Evolutionary conservation across 2,888 invertebrate genomes (phyloP).

Genomic region (Stenurella melanura): DNA sequence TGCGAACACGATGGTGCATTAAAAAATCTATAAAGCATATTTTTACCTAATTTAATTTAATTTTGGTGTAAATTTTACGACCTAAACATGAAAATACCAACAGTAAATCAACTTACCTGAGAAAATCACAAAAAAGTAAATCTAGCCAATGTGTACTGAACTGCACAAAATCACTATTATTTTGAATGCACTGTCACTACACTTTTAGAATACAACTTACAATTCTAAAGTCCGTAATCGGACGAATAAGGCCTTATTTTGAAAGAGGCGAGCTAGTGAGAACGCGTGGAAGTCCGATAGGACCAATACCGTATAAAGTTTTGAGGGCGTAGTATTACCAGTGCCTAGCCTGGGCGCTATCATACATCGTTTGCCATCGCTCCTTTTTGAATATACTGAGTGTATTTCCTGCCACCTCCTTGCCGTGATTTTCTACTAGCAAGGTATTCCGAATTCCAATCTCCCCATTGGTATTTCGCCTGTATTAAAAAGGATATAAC

Average conservation of each 20-base stretch:
- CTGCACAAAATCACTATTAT: slow-evolving; percentile 52
- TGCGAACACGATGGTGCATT: no score
- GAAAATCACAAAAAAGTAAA: slow-evolving; percentile 36
- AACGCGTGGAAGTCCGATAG: not conserved
- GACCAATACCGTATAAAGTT: not conserved
- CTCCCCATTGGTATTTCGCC: no score
- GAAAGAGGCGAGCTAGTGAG: slow-evolving; percentile 44
- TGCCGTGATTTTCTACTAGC: not conserved
- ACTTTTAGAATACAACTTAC: not conserved
- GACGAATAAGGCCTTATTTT: slow-evolving; percentile 42
- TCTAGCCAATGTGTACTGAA: slow-evolving; percentile 28
- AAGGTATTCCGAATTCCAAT: not conserved
- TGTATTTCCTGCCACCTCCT: not conserved
- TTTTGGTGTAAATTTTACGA: no score
- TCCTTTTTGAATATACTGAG: not conserved
- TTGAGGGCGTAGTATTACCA: slow-evolving; percentile 17
- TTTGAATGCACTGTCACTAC: slow-evolving; percentile 44
- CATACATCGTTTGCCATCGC: not conserved
- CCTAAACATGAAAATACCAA: no score
- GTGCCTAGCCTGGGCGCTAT: slow-evolving; percentile 17
- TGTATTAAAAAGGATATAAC: no score
- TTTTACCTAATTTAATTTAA: no score
- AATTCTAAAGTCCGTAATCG: slow-evolving; percentile 34
- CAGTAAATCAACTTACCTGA: slow-evolving; percentile 23
- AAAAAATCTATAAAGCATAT: no score